Base-by-base conservation (phyloP, 1,140 invertebrate species). In the Telenomus remus region DNA sequence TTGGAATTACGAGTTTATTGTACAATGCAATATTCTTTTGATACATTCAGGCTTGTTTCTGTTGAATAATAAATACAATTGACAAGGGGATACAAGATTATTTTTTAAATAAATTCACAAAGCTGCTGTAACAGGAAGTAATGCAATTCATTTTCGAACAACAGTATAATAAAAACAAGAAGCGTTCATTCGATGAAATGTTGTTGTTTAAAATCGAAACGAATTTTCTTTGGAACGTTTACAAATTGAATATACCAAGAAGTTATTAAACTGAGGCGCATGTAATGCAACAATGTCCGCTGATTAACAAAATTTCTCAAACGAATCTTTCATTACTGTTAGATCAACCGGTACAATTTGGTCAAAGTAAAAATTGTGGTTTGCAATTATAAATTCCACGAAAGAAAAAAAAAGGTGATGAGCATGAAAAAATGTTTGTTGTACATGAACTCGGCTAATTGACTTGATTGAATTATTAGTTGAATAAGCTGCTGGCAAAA, bases 231-330 rank as follows among this genome's bases (percentile, higher is more conserved):
- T 9, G 11, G 34, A 42, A 64, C 42, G 11, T 14, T 47, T 43
- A 48, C 42, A 49, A 72, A 64, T 59, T 48, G 19, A 15, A n/a
- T 42, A 6, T 72, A 48, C 60, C 15, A 7, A 49, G 48, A 19
- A 37, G 11, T 43, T 54, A 61, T 66, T 61, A 16, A 66, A 39
- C 16, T 4, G 16, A 61, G 12, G 5, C 35, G 19, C 11, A 7
- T 68, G 53, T 63, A 57, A 74, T 39, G 48, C 16, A 42, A 61
- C 46, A 51, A 46, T 63, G 49, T 68, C 57, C 11, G 51, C 56
- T 46, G 57, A 63, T 74, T 68, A 42, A 68, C 64, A 63, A 16
- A 50, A 43, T 39, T 60, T 43, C 50, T 61, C 12, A 7, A 44
- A 43, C 2, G 16, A 13, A 44, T 15, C 11, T 48, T 9, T 19